A percentile compares a stretch with the other conserved stretches of the same genome.
Evolutionary conservation across 1,140 invertebrate species (phyloP).

Genomic region (Drosophila fuyamai): DNA sequence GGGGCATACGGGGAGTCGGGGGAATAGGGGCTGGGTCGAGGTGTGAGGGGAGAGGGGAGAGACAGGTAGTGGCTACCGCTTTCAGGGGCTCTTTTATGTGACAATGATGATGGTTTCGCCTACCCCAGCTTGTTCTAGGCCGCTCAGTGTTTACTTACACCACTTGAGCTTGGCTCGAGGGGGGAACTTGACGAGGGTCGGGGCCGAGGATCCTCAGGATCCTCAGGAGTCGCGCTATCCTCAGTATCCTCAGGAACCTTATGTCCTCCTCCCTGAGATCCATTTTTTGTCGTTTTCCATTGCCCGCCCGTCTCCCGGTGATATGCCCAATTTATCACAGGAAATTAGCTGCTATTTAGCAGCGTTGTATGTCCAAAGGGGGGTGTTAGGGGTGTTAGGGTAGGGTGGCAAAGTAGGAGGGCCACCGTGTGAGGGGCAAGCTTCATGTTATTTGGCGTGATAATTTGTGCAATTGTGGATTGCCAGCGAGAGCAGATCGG

Average conservation of each 20-base stretch:
- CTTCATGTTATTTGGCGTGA: slow-evolving; percentile 80
- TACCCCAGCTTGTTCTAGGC: slow-evolving; percentile 18
- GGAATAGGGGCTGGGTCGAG: not conserved
- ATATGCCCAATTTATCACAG: slow-evolving; percentile 83
- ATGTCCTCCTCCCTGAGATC: slow-evolving; percentile 47
- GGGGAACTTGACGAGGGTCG: slow-evolving; percentile 67
- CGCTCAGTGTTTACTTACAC: slow-evolving; percentile 75
- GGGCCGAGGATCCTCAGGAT: slow-evolving; percentile 17
- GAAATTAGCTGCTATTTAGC: slow-evolving; percentile 84
- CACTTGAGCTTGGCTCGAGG: slow-evolving; percentile 73
- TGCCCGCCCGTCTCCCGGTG: slow-evolving; percentile 34
- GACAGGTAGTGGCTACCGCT: slow-evolving; percentile 26
- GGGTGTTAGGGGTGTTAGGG: slow-evolving; percentile 17
- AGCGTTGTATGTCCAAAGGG: slow-evolving; percentile 69
- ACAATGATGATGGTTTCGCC: slow-evolving; percentile 65
- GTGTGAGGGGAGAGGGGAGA: not conserved
- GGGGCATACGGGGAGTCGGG: too few species aligned
- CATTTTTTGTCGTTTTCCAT: slow-evolving; percentile 25
- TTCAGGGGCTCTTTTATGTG: slow-evolving; percentile 45
- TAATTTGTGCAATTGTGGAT: slow-evolving; percentile 83
- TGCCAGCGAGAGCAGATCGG: slow-evolving; percentile 7
- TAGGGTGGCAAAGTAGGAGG: slow-evolving; percentile 19
- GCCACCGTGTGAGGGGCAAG: slow-evolving; percentile 51
- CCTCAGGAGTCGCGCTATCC: not conserved
- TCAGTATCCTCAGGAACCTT: not conserved